A percentile compares a stretch with the other conserved stretches of the same genome.
Conservation (phyloP, 64 coral and sea anemone genomes). For the Anthopleura sola region DNA sequence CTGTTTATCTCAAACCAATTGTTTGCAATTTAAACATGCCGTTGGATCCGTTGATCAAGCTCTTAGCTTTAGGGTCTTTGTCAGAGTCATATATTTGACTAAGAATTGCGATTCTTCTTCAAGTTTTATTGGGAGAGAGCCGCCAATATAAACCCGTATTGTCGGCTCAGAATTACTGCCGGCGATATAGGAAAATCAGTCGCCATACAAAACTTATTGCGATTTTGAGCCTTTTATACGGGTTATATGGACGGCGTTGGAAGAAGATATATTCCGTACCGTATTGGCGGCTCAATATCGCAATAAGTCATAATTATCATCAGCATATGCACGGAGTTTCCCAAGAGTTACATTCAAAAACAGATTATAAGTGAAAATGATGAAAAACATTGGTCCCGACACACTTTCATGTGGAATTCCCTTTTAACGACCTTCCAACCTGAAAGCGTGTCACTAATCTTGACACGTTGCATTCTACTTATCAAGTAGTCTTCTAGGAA, state of each 20-base stretch:
- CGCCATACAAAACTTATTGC: too few relatives aligned
- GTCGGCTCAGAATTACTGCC: too few relatives aligned
- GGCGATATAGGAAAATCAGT: too few relatives aligned
- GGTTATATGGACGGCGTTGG: too few relatives aligned
- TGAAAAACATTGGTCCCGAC: constrained; percentile 5
- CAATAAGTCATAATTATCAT: too few relatives aligned
- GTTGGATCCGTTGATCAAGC: background rate
- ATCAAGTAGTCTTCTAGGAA: constrained; percentile 7
- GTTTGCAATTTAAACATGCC: constrained; percentile 13
- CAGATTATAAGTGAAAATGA: constrained; percentile 1
- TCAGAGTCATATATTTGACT: constrained; percentile 51
- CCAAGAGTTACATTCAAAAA: constrained; percentile 16
- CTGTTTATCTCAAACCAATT: constrained; percentile 10
- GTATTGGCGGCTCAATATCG: too few relatives aligned
- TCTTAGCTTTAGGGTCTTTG: constrained; percentile 14
- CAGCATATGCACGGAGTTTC: constrained; percentile 23
- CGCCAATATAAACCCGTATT: too few relatives aligned
- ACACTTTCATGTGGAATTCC: constrained; percentile 14
- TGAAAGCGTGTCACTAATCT: background rate
- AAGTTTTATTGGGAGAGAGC: too few relatives aligned
- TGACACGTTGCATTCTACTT: constrained; percentile 9
- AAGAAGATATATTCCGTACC: too few relatives aligned
- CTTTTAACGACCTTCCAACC: background rate
- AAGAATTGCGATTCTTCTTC: too few relatives aligned
- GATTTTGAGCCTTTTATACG: too few relatives aligned